A percentile compares a stretch with the other conserved stretches of the same genome.
Evolutionary conservation across 2,888 invertebrate genomes (phyloP).

Genomic region (Melikaiella ostensackeni): DNA sequence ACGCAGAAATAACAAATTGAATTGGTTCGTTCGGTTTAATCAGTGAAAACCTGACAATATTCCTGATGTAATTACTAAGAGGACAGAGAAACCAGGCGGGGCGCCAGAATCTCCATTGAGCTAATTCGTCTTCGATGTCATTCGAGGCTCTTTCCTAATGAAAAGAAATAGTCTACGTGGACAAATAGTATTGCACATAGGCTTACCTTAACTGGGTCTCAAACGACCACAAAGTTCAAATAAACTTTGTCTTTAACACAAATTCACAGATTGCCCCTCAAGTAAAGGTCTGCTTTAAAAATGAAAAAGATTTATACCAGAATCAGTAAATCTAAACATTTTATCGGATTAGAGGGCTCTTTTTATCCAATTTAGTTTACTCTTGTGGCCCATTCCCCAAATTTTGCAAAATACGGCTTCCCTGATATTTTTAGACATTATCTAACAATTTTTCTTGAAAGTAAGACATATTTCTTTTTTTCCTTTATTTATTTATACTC

Average conservation of each 20-base stretch:
- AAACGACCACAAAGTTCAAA: slow-evolving; percentile 3
- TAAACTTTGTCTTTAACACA: not conserved
- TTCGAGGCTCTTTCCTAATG: slow-evolving; percentile 26
- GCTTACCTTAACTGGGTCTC: slow-evolving; percentile 4
- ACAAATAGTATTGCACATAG: slow-evolving; percentile 13
- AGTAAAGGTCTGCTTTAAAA: not conserved
- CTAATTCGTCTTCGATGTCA: slow-evolving; percentile 31
- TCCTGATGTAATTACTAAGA: slow-evolving; percentile 55
- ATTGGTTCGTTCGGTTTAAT: slow-evolving; percentile 51
- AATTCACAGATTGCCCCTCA: slow-evolving; percentile 1
- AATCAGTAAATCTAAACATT: not conserved
- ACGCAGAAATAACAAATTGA: slow-evolving; percentile 53
- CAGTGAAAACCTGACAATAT: slow-evolving; percentile 41
- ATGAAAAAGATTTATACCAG: not conserved
- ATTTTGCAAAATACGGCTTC: too few relatives aligned
- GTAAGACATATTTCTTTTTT: too few relatives aligned
- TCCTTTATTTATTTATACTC: too few relatives aligned
- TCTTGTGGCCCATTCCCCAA: too few relatives aligned
- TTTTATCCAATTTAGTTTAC: not conserved
- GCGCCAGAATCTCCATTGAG: slow-evolving; percentile 36
- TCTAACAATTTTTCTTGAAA: too few relatives aligned
- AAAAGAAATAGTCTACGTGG: slow-evolving; percentile 24
- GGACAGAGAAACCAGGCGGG: slow-evolving; percentile 39
- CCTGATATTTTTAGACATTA: too few relatives aligned
- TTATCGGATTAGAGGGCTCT: not conserved